Percentiles rank a stretch among this genome's conserved stretches.
Conservation (phyloP, 2,888 invertebrate genomes). For the Argyra leucocephala region DNA sequence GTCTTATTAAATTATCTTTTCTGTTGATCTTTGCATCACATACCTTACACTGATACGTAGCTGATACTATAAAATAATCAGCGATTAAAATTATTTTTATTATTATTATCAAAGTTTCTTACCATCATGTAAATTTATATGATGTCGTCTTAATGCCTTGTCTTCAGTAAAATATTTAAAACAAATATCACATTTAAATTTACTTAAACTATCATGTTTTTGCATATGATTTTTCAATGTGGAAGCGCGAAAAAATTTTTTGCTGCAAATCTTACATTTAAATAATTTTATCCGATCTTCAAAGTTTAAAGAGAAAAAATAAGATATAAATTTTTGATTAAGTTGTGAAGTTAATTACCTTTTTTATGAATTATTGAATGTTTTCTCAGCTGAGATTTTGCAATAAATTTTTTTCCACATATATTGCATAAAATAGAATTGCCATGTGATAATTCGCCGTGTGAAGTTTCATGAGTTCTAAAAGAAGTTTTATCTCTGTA, state of each 20-base stretch:
- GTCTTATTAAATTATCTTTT: constrained; percentile 68
- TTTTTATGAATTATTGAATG: constrained; percentile 47
- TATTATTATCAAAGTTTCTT: constrained; percentile 21
- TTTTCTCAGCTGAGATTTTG: constrained; percentile 59
- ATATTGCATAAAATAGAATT: constrained; percentile 46
- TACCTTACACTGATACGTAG: constrained; percentile 60
- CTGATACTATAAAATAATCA: constrained; percentile 44
- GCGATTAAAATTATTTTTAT: constrained; percentile 4
- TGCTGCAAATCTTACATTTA: constrained; percentile 52
- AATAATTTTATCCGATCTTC: constrained; percentile 43
- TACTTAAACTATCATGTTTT: constrained; percentile 47
- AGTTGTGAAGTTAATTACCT: constrained; percentile 28
- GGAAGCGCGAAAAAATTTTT: constrained; percentile 51
- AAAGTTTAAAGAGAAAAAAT: constrained; percentile 14
- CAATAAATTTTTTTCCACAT: constrained; percentile 51
- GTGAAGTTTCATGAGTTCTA: constrained; percentile 53
- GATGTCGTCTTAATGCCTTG: constrained; percentile 63
- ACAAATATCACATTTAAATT: constrained; percentile 56
- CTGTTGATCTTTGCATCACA: constrained; percentile 63
- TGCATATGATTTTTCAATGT: constrained; percentile 50
- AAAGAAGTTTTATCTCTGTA: constrained; percentile 53
- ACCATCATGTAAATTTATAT: constrained; percentile 61
- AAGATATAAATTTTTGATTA: background rate
- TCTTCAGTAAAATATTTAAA: constrained; percentile 56
- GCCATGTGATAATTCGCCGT: constrained; percentile 55